Conservation (phyloP, 1,140 invertebrate species). For the Drosophila funebris region DNA sequence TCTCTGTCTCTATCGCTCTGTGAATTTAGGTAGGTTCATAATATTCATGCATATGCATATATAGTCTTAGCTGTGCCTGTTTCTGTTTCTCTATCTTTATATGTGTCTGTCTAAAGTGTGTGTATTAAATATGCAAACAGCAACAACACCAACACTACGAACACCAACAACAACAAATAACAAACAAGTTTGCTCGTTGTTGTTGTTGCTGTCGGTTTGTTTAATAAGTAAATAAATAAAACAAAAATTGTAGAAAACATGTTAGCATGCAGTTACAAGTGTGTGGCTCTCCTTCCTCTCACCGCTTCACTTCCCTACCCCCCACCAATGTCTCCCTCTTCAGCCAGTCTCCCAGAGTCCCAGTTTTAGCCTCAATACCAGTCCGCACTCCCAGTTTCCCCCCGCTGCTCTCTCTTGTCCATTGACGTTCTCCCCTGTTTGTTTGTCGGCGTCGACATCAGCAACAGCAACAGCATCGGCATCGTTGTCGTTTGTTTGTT, state of each 20-base stretch:
- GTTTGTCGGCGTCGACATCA: constrained; percentile 55
- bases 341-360: constrained; percentile 3
- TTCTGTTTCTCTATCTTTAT: constrained; percentile 2
- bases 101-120: constrained; percentile 23
- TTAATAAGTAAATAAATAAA: constrained; percentile 76
- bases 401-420: neutral
- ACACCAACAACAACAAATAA: constrained; percentile 27
- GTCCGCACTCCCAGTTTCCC: neutral
- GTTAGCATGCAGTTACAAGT: constrained; percentile 78
- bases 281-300: constrained; percentile 35
- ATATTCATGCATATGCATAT: constrained; percentile 44
- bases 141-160: too few species aligned
- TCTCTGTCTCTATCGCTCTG: neutral
- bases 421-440: constrained; percentile 25
- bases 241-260: constrained; percentile 62
- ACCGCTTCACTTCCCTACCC: neutral
- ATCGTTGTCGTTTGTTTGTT: constrained; percentile 51
- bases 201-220: constrained; percentile 53
- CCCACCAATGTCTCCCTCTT: neutral
- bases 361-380: neutral
- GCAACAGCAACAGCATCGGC: constrained; percentile 40
- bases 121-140: constrained; percentile 55
- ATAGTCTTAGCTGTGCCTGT: constrained; percentile 11
- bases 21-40: constrained; percentile 29
- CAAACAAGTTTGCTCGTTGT: constrained; percentile 67